Percentiles rank a stretch among this genome's conserved stretches.
phyloP scores from a whole-genome alignment of 1,140 invertebrate genomes.

The Calephelis virginiensis region DNA sequence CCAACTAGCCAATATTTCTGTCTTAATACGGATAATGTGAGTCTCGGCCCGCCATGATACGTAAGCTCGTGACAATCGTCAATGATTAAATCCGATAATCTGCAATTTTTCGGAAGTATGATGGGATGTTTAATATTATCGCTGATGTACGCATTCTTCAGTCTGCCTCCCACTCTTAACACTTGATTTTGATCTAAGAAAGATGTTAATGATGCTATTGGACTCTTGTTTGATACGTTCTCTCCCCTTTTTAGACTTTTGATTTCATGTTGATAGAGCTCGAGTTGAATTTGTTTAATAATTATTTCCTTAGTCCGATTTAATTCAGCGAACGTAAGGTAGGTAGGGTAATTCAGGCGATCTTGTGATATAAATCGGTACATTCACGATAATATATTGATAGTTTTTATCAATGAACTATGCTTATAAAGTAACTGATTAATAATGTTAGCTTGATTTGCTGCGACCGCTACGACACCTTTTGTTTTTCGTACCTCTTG shows the following conservation, averaged over 20 bases:
- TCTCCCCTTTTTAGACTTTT: constrained; percentile 20
- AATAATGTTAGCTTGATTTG: constrained; percentile 17
- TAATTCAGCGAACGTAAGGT: constrained; percentile 10
- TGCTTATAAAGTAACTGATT: constrained; percentile 21
- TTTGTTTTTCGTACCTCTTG: constrained; percentile 21
- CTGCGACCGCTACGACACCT: constrained; percentile 16
- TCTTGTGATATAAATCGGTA: constrained; percentile 18
- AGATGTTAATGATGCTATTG: constrained; percentile 41
- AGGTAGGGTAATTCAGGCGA: too few species aligned
- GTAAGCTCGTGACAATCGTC: constrained; percentile 30
- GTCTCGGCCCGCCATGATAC: constrained; percentile 31
- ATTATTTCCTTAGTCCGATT: constrained; percentile 22
- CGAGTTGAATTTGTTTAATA: constrained; percentile 31
- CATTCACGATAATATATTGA: constrained; percentile 27
- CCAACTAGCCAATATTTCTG: constrained; percentile 46
- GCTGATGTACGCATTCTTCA: constrained; percentile 44
- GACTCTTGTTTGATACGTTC: constrained; percentile 27
- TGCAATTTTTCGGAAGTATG: constrained; percentile 46
- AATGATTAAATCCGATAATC: constrained; percentile 50
- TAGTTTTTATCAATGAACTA: constrained; percentile 23
- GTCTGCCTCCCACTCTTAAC: constrained; percentile 61
- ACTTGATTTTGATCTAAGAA: constrained; percentile 56
- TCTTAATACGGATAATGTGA: constrained; percentile 32
- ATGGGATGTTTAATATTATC: constrained; percentile 60
- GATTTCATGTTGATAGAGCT: constrained; percentile 32